Evolutionary conservation across 2,797 vertebrate genomes (phyloP), one percentile per base, ranked within the genome.

Genomic region (Agapornis canus): DNA sequence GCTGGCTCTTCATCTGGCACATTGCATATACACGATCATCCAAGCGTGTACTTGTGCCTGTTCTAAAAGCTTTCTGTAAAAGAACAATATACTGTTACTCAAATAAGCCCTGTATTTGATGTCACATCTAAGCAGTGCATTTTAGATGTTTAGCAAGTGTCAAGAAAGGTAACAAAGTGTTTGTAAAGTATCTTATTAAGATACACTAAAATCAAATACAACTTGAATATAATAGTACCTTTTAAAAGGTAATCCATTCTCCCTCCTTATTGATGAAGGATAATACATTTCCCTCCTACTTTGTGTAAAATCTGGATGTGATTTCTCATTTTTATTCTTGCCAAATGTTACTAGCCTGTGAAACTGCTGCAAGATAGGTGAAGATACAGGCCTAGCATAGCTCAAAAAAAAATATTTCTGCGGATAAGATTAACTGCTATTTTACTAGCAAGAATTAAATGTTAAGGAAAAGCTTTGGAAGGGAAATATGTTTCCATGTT

Each of bases 1-100:
- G 99, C 97, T 99, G 99, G 89, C 98, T 98, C 98, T 99, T 99
- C 81, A 99, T 99, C 97, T 99, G 99, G 49, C 99, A 99, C 99
- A 99, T 99, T 72, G 99, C 98, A 56, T 98, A 99, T 14, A 99
- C 98, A 1, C 99, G 98, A 93, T 99, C 99, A 82, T 99, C 99
- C 97, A 99, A 97, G 43, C 99, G 98, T 3, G 99, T 99, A 94
- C 99, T 99, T 17, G 97, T 99, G 43, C 99, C 99, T 0, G 99
- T 99, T 94, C 99, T 98, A 93, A 99, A 98, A 2, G 99, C 99
- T 99, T 99, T 99, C 99, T 99, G 97, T 13, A 94, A 82, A 51
- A 77, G 76, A 94, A 87, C 47, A 72, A 31, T 4, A 2, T 2
- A 2, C 2, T 15, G 51, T 59, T 20, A 56, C 40, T 69, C 52